Evolutionary conservation across 2,888 invertebrate genomes (phyloP).

Genomic region (Itoplectis maculator): DNA sequence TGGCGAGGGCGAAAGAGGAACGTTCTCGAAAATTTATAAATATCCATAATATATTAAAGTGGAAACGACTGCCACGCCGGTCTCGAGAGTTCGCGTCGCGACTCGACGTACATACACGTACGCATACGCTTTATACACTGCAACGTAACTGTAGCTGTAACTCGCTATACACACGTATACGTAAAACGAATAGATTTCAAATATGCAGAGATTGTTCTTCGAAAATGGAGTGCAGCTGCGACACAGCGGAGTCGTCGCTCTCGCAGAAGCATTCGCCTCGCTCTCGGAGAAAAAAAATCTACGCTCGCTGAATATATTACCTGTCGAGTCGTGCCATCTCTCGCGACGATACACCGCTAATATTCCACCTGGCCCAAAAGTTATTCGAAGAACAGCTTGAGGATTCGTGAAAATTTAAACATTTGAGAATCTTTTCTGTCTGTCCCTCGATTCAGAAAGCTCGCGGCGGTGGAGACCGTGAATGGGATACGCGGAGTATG

Average conservation of each 20-base stretch:
- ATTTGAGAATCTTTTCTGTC: slow-evolving; percentile 29
- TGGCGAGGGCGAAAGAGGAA: slow-evolving; percentile 9
- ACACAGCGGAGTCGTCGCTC: slow-evolving; percentile 73
- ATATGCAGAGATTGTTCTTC: slow-evolving; percentile 82
- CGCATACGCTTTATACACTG: slow-evolving; percentile 24
- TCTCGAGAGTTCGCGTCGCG: slow-evolving; percentile 53
- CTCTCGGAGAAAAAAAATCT: slow-evolving; percentile 34
- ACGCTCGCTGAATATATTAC: slow-evolving; percentile 51
- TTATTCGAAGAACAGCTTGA: slow-evolving; percentile 35
- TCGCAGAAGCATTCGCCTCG: slow-evolving; percentile 39
- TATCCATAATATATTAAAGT: slow-evolving; percentile 78
- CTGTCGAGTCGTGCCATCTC: not conserved
- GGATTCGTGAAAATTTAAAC: slow-evolving; percentile 49
- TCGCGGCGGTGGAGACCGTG: not conserved
- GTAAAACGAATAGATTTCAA: slow-evolving; percentile 79
- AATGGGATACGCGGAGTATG: not conserved
- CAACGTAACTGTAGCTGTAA: no score
- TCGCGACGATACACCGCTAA: slow-evolving; percentile 24
- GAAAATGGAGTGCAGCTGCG: slow-evolving; percentile 80
- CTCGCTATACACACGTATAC: slow-evolving; percentile 51
- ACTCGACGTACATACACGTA: slow-evolving; percentile 39
- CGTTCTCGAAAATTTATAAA: slow-evolving; percentile 78
- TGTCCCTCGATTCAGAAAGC: not conserved
- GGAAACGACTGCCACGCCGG: slow-evolving; percentile 61
- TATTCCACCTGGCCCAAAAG: slow-evolving; percentile 16